Base-by-base conservation (phyloP, 2,888 invertebrate genomes). In the Lymantria dispar region DNA sequence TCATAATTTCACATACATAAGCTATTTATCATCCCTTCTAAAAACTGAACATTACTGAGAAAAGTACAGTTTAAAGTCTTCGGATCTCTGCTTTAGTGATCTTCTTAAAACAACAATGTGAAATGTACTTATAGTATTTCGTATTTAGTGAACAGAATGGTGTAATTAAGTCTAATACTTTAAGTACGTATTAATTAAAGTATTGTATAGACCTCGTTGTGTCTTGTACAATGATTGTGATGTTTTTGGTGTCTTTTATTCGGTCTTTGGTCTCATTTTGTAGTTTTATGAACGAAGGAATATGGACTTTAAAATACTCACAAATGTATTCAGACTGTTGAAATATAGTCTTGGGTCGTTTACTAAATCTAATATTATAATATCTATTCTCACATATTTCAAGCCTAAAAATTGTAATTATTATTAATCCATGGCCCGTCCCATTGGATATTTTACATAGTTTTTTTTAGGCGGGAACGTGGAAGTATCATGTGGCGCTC, bases 191-290 rank as follows among this genome's bases (percentile, higher is more conserved):
- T 43, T 46, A 44, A 47, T 45, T 58, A 54, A 41, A 15, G 47
- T 52, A 31, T 47, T 38, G 22, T 58, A 43, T 41, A 51, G 48
- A 63, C 49, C 14, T 42, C 38, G 13, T 45, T 40, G 37, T 12
- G 50, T 55, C 33, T 44, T 41, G 37, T 62, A 48, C 33, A 40
- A 45, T 13, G 10, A 33, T 47, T 54, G 50, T 64, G 60, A 66
- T 59, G 47, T 12, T 36, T 43, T 60, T 60, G 48, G 51, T 60
- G 60, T 54, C 43, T 45, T 51, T 45, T 41, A 59, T 54, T 52
- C 43, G 45, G 47, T 68, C 58, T 68, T 68, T 66, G 65, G 65
- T 60, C 62, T 68, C 12, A 41, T 37, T 48, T 49, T 31, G 39
- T 45, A 48, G 22, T 50, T 43, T 29, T 33, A 42, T 47, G 48